Percentiles rank a stretch among this genome's conserved stretches.
phyloP scores from a whole-genome alignment of 2,888 invertebrate species.

The Heliconius sara region DNA sequence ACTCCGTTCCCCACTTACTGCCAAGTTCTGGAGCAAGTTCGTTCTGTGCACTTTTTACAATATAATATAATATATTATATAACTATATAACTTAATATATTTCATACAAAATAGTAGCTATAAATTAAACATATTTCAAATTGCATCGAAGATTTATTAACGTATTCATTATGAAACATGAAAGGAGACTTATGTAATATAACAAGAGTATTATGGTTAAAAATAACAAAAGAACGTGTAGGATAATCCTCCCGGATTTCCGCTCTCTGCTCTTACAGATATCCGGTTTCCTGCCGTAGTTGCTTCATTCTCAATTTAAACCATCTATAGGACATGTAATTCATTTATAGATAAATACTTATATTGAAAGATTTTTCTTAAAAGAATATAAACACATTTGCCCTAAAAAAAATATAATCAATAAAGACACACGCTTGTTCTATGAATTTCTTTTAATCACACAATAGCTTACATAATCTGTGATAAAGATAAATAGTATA shows the following conservation, averaged over 20 bases:
- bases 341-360: slow-evolving; percentile 10
- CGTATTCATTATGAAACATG: neutral
- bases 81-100: neutral
- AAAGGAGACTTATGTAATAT: neutral
- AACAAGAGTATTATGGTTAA: slow-evolving; percentile 30
- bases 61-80: too few relatives aligned
- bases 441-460: neutral
- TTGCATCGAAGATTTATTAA: neutral
- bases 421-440: neutral
- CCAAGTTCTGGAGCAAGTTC: too few relatives aligned
- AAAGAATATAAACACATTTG: neutral
- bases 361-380: neutral
- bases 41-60: too few relatives aligned
- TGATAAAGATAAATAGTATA: too few relatives aligned
- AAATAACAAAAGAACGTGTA: slow-evolving; percentile 42
- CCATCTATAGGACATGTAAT: neutral
- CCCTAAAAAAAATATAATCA: neutral
- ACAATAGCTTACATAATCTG: neutral
- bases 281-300: slow-evolving; percentile 41
- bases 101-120: neutral
- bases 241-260: slow-evolving; percentile 45
- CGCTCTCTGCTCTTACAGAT: slow-evolving; percentile 38
- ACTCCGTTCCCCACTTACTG: too few relatives aligned
- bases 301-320: slow-evolving; percentile 24
- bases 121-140: too few relatives aligned